A percentile compares a stretch with the other conserved stretches of the same genome.
phyloP scores from a whole-genome alignment of 1,140 invertebrate genomes.

The Phocides pigmalion region DNA sequence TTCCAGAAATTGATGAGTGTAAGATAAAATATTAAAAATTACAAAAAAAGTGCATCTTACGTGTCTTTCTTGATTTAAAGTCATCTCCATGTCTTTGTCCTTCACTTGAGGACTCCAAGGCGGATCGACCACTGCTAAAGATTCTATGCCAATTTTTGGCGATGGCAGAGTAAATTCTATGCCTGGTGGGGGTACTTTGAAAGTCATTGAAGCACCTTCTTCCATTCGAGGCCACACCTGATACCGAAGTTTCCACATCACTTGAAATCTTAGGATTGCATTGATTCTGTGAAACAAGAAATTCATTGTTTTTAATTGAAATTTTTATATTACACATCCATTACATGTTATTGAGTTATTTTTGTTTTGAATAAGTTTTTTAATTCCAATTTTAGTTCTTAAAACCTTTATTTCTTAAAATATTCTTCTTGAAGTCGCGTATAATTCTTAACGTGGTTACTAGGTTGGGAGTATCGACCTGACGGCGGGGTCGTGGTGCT shows the following conservation, averaged over 20 bases:
- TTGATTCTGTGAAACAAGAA: constrained; percentile 68
- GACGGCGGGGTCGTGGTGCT: constrained; percentile 91
- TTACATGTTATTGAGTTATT: no score
- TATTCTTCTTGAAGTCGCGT: no score
- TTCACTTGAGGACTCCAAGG: constrained; percentile 99
- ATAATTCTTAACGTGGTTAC: no score
- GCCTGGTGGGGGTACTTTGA: constrained; percentile 98
- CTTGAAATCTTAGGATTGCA: constrained; percentile 91
- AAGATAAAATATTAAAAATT: no score
- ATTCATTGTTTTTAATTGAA: not conserved
- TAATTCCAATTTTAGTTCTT: no score
- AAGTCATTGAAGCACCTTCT: constrained; percentile 96
- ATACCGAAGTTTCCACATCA: constrained; percentile 98
- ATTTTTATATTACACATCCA: no score
- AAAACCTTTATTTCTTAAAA: no score
- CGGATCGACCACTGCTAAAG: constrained; percentile 97
- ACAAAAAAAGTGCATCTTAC: constrained; percentile 85
- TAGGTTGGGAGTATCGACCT: constrained; percentile 87
- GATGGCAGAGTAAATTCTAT: constrained; percentile 99
- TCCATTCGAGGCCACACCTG: constrained; percentile 99
- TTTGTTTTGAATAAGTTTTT: no score
- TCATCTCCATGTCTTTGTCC: constrained; percentile 99
- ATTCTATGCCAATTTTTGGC: constrained; percentile 98
- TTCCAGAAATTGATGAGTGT: no score
- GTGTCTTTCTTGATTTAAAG: constrained; percentile 98